These are phyloP conservation scores for Piezodorus guildinii DNA, from an alignment of 1,140 invertebrate genomes.

Conservation along the genomic window DNA sequence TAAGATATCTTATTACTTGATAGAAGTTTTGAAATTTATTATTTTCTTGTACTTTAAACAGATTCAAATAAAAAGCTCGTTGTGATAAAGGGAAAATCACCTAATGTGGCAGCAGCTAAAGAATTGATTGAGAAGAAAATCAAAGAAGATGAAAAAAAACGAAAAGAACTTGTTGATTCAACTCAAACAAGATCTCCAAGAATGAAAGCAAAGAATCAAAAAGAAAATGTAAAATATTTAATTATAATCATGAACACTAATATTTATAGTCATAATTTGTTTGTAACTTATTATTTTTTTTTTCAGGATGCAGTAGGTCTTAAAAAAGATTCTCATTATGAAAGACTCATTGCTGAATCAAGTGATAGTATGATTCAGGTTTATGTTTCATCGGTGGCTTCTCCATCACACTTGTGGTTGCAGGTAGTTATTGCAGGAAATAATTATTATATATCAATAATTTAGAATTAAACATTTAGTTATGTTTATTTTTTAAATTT, in stretches of 20 bases:
- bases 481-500: constrained; percentile 25
- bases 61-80: constrained; percentile 30
- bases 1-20: background rate
- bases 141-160: constrained; percentile 38
- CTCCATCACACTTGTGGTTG: constrained; percentile 71
- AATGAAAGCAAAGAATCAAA: constrained; percentile 28
- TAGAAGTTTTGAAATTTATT: background rate
- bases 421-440: constrained; percentile 41
- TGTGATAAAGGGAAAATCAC: constrained; percentile 43
- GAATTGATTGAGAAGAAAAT: constrained; percentile 47
- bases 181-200: constrained; percentile 40
- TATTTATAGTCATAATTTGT: background rate
- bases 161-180: constrained; percentile 37
- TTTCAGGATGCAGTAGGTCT: background rate
- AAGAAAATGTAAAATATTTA: background rate
- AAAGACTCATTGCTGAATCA: constrained; percentile 22
- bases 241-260: background rate
- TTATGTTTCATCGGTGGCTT: constrained; percentile 66
- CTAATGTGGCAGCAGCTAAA: constrained; percentile 47
- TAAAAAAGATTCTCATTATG: constrained; percentile 8
- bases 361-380: constrained; percentile 55
- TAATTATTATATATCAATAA: too few species aligned
- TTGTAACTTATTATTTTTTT: background rate
- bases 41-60: background rate
- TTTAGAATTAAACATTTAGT: background rate